Conservation (phyloP, 1,140 invertebrate genomes). For the Bombus balteatus region DNA sequence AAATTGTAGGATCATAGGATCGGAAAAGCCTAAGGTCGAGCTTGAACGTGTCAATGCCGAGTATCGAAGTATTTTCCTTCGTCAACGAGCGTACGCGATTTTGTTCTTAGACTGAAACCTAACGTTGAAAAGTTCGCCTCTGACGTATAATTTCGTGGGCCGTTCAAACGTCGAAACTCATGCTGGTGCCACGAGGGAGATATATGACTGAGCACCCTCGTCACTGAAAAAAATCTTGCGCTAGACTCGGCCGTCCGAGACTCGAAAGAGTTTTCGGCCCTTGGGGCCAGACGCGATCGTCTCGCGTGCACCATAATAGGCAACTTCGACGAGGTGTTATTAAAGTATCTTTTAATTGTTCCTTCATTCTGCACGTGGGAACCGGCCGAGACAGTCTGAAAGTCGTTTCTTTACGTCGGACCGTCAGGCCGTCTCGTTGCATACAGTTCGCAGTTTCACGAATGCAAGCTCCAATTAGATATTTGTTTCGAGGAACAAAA, state of each 20-base stretch:
- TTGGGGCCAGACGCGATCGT: slow-evolving; percentile 61
- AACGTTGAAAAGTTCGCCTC: neutral
- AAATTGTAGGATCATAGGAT: too few relatives aligned
- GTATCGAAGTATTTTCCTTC: neutral
- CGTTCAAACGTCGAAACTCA: slow-evolving; percentile 79
- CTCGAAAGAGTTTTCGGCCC: slow-evolving; percentile 62
- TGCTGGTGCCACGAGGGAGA: slow-evolving; percentile 68
- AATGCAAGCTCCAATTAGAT: neutral
- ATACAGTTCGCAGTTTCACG: neutral
- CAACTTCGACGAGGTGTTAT: slow-evolving; percentile 62
- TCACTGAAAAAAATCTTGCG: slow-evolving; percentile 76
- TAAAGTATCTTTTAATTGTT: slow-evolving; percentile 67
- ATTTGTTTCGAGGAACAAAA: neutral
- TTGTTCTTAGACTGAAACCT: too few relatives aligned
- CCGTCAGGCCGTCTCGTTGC: neutral
- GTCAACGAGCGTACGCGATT: neutral
- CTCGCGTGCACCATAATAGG: slow-evolving; percentile 63
- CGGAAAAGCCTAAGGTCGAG: too few relatives aligned
- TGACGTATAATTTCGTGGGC: slow-evolving; percentile 78
- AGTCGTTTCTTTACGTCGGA: neutral
- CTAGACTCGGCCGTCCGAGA: slow-evolving; percentile 27
- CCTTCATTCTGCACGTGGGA: slow-evolving; percentile 56
- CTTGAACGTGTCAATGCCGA: too few relatives aligned
- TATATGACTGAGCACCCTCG: slow-evolving; percentile 80
- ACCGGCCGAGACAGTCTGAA: slow-evolving; percentile 1